Conservation (phyloP, 1,140 invertebrate genomes). For the Cardiocondyla obscurior region DNA sequence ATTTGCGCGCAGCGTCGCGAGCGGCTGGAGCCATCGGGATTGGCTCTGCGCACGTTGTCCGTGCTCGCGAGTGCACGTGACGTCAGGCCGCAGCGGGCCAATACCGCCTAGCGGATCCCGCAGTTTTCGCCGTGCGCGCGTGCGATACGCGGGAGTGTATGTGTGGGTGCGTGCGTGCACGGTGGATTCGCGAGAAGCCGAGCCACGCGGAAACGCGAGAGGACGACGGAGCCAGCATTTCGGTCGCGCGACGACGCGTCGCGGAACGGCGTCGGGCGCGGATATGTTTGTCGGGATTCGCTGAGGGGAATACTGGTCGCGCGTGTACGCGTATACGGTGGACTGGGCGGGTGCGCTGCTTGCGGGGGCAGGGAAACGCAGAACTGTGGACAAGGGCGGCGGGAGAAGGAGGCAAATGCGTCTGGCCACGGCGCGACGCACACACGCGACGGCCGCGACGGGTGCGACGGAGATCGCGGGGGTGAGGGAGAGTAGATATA, state of each 20-base stretch:
- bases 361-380: too few species aligned
- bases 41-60: constrained; percentile 55
- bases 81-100: constrained; percentile 54
- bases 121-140: constrained; percentile 46
- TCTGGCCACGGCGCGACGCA: constrained; percentile 19
- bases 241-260: constrained; percentile 34
- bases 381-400: background rate
- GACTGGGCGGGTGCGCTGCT: background rate
- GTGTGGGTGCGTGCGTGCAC: constrained; percentile 33
- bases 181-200: constrained; percentile 40
- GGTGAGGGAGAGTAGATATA: constrained; percentile 35
- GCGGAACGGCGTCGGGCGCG: constrained; percentile 9
- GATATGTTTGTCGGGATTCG: constrained; percentile 18
- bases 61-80: constrained; percentile 15
- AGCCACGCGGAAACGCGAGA: constrained; percentile 44
- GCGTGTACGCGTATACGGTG: background rate
- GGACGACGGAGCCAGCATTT: background rate
- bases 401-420: constrained; percentile 26
- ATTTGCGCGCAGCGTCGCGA: background rate
- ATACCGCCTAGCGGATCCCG: constrained; percentile 16
- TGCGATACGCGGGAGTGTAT: background rate
- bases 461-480: constrained; percentile 8
- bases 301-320: background rate
- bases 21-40: constrained; percentile 47
- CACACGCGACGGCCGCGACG: background rate